phyloP scores from a whole-genome alignment of 1,140 invertebrate species.

The Drosophila rhopaloa region DNA sequence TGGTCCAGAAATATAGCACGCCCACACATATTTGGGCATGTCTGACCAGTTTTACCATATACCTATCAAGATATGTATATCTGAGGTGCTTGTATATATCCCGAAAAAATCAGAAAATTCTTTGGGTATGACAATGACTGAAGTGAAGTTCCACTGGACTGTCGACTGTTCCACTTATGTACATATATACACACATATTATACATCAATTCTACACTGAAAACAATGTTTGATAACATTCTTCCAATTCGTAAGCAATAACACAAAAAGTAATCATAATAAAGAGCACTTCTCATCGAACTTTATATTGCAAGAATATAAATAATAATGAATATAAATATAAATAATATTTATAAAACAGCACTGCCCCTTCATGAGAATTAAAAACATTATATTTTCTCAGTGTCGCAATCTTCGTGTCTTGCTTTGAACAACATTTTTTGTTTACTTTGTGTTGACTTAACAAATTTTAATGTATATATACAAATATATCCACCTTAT shows the following conservation, averaged over 20 bases:
- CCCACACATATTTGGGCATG: slow-evolving; percentile 45
- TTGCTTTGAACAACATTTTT: background rate
- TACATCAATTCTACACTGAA: background rate
- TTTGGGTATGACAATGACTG: slow-evolving; percentile 78
- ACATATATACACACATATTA: slow-evolving; percentile 21
- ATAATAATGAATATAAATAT: too few relatives aligned
- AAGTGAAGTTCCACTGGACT: slow-evolving; percentile 13
- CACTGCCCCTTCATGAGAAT: too few relatives aligned
- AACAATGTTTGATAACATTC: too few relatives aligned
- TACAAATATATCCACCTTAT: slow-evolving; percentile 15
- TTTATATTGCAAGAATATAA: too few relatives aligned
- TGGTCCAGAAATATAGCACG: slow-evolving; percentile 24
- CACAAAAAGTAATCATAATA: too few relatives aligned
- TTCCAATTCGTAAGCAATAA: too few relatives aligned
- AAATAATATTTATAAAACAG: too few relatives aligned
- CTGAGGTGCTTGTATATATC: slow-evolving; percentile 12
- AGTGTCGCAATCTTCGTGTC: background rate
- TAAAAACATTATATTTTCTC: background rate
- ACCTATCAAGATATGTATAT: slow-evolving; percentile 7
- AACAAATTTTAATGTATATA: slow-evolving; percentile 13
- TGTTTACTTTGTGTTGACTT: slow-evolving; percentile 7
- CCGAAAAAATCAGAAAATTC: slow-evolving; percentile 54
- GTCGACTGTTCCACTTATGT: slow-evolving; percentile 28
- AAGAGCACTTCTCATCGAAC: too few relatives aligned
- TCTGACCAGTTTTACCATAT: slow-evolving; percentile 55